Percentiles rank a stretch among this genome's conserved stretches.
Conservation (phyloP, 2,113 vertebrate species). For the Gasterosteus nipponicus region DNA sequence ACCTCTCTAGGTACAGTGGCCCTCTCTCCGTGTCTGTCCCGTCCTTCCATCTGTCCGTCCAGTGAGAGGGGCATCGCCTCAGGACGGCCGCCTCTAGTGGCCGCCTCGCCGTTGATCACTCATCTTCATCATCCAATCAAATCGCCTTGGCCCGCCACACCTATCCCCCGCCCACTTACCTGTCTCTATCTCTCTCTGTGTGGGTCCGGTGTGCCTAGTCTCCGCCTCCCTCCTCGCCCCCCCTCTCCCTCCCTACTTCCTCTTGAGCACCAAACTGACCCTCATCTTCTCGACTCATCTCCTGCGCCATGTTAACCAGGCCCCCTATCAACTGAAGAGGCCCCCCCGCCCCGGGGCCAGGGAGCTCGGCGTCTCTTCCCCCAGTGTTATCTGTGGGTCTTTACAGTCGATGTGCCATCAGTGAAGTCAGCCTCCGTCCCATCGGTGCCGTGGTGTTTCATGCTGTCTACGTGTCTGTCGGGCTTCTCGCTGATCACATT, state of each 20-base stretch:
- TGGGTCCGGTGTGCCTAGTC: constrained; percentile 59
- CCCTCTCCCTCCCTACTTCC: constrained; percentile 8
- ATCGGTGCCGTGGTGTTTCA: constrained; percentile 75
- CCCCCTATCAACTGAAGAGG: not conserved
- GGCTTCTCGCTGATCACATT: constrained; percentile 78
- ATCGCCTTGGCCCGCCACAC: constrained; percentile 54
- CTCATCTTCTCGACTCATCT: constrained; percentile 75
- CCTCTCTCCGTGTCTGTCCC: constrained; percentile 86
- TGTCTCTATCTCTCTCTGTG: constrained; percentile 67
- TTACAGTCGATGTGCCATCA: constrained; percentile 62
- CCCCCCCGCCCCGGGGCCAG: constrained; percentile 17
- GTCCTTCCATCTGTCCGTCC: constrained; percentile 71
- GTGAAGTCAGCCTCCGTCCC: constrained; percentile 63
- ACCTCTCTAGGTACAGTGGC: constrained; percentile 99
- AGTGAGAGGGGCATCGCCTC: constrained; percentile 63
- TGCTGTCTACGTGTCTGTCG: constrained; percentile 66
- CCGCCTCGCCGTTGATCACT: constrained; percentile 75
- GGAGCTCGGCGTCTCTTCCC: constrained; percentile 46
- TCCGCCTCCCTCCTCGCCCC: constrained; percentile 35
- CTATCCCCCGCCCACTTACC: constrained; percentile 24
- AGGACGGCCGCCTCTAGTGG: constrained; percentile 58
- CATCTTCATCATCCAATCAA: constrained; percentile 78
- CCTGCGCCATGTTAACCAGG: constrained; percentile 68
- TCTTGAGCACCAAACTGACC: constrained; percentile 70
- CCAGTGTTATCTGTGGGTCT: constrained; percentile 56